Evolutionary conservation across 2,113 vertebrate genomes (phyloP), one percentile per base, ranked within the genome.

Genomic region (Coregonus clupeaformis): DNA sequence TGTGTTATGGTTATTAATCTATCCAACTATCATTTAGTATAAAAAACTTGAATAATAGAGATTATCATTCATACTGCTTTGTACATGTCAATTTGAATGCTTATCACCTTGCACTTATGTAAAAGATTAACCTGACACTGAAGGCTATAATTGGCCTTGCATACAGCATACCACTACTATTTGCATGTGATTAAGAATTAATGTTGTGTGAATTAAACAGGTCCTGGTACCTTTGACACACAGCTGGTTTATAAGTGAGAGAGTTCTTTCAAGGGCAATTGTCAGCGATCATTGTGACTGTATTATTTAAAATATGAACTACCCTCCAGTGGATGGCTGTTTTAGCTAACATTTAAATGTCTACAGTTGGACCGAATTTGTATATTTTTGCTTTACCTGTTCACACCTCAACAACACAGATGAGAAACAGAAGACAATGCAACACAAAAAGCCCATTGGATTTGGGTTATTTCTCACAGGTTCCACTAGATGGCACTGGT

Each of bases 401-500:
- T 25, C 18, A 27, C 24, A 75, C 2, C 16, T 62, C 32, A 4
- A 13, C 9, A 36, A 7, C 45, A 36, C 5, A 5, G 47, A 55
- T 5, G 49, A 4, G 16, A 52, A 52, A 52, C 49, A 52, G 47
- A 11, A 42, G 36, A 42, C 36, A 42, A 42, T 11, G 9, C 9
- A 42, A 42, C 7, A 49, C 47, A 49, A 49, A 49, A 49, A 49
- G 3, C 47, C 47, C 47, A 16, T 52, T 18, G 71, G 49, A 84
- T 74, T 75, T 69, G 47, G 4, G 67, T 49, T 30, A 27, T 57
- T 32, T 59, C 62, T 2, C 30, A 20, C 0, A 27, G n/a, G 0
- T n/a, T 72, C 71, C 92, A 86, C 88, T 89, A 90, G 92, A 86
- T 91, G 92, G 91, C 92, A 93, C 22, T 92, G 76, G 84, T 82